phyloP scores from a whole-genome alignment of 2,113 vertebrate species.

The Oxygymnocypris stewartii region DNA sequence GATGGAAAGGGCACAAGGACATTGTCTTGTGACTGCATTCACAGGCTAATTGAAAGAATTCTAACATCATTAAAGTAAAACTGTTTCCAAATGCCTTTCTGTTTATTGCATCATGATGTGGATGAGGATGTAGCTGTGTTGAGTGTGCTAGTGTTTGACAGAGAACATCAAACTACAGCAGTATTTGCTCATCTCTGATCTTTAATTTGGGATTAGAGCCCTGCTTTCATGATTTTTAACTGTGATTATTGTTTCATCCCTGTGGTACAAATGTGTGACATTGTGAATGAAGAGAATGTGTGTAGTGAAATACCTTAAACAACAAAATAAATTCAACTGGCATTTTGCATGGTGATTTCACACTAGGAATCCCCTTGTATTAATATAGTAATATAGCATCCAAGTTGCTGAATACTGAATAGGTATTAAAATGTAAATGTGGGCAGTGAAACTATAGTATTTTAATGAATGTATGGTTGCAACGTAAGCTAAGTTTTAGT shows the following conservation, averaged over 20 bases:
- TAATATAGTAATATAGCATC: not conserved
- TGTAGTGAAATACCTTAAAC: not conserved
- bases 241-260: not conserved
- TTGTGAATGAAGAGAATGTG: not conserved
- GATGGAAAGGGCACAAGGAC: not conserved
- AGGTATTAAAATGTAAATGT: not conserved
- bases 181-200: not conserved
- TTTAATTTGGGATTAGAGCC: not conserved
- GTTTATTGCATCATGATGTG: not conserved
- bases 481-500: too few species aligned
- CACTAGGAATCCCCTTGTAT: not conserved
- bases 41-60: constrained; percentile 35
- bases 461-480: not conserved
- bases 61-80: constrained; percentile 1
- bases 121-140: not conserved
- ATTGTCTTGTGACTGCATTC: constrained; percentile 28
- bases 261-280: not conserved
- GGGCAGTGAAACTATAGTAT: not conserved
- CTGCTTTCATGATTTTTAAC: not conserved
- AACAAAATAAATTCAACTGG: not conserved
- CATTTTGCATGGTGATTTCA: not conserved
- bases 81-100: constrained; percentile 19
- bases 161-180: not conserved
- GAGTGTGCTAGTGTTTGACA: not conserved
- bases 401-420: not conserved